phyloP scores from a whole-genome alignment of 2,113 vertebrate species.

The Xenus cinereus region DNA sequence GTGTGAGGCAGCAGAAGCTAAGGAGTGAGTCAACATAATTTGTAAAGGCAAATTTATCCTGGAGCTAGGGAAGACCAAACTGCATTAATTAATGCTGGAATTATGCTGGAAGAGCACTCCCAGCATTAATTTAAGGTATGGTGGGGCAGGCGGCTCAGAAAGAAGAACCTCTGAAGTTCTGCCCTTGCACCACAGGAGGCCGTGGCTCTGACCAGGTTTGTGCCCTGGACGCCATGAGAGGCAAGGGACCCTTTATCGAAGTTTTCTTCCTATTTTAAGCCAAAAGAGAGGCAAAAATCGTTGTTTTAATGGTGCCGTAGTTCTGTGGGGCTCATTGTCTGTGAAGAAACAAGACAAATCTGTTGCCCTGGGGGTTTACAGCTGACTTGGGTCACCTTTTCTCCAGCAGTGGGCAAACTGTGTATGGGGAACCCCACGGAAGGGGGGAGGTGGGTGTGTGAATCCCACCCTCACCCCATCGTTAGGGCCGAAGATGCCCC shows the following conservation, averaged over 20 bases:
- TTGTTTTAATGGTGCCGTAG: accelerated
- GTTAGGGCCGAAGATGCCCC: accelerated
- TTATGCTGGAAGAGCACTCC: no score
- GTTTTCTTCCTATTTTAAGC: neutral
- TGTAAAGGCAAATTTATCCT: neutral
- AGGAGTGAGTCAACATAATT: accelerated
- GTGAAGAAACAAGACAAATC: neutral
- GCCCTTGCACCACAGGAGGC: accelerated
- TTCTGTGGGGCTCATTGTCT: neutral
- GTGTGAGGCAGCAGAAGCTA: neutral
- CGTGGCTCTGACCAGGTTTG: neutral
- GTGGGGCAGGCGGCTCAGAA: neutral
- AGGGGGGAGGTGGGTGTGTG: neutral
- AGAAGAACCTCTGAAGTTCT: neutral
- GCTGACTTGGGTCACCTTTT: accelerated
- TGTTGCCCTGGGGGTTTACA: no score
- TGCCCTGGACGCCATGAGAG: neutral
- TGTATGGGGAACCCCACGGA: accelerated
- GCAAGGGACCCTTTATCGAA: neutral
- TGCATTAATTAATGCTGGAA: no score
- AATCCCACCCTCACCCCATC: accelerated
- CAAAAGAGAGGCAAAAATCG: neutral
- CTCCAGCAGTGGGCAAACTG: no score
- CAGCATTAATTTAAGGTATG: neutral
- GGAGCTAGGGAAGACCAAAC: neutral